These are phyloP conservation scores for Phrynosoma platyrhinos DNA, from an alignment of 2,113 vertebrate species.

Conservation along the genomic window DNA sequence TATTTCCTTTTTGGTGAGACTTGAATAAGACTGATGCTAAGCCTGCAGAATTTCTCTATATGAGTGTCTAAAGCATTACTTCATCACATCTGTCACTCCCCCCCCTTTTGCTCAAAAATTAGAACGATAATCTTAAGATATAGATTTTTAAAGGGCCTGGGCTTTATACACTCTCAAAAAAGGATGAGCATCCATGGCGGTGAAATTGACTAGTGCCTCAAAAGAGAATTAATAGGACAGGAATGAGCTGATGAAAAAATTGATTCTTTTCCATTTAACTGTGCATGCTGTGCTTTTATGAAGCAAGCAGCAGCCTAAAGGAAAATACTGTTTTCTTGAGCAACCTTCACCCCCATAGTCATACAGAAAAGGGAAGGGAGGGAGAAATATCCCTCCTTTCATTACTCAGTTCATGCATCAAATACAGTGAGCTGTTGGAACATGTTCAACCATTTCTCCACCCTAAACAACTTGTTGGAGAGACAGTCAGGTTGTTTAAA, in stretches of 20 bases:
- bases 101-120: constrained; percentile 52
- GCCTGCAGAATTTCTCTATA: constrained; percentile 46
- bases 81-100: constrained; percentile 56
- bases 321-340: constrained; percentile 57
- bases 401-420: constrained; percentile 16
- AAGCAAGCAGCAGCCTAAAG: constrained; percentile 54
- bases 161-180: constrained; percentile 25
- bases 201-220: constrained; percentile 44
- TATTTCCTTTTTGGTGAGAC: not conserved
- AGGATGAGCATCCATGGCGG: constrained; percentile 21
- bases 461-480: not conserved
- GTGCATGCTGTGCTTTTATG: constrained; percentile 60
- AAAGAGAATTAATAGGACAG: constrained; percentile 55
- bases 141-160: constrained; percentile 28
- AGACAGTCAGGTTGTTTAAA: not conserved
- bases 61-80: constrained; percentile 43
- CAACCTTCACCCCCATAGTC: not conserved
- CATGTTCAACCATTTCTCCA: not conserved
- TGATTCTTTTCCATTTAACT: constrained; percentile 66
- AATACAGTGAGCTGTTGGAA: not conserved
- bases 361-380: constrained; percentile 18
- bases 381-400: constrained; percentile 14
- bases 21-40: constrained; percentile 46
- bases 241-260: constrained; percentile 65
- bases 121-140: constrained; percentile 58